phyloP scores from a whole-genome alignment of 2,113 vertebrate genomes.

The Gymnocephalus cernua region DNA sequence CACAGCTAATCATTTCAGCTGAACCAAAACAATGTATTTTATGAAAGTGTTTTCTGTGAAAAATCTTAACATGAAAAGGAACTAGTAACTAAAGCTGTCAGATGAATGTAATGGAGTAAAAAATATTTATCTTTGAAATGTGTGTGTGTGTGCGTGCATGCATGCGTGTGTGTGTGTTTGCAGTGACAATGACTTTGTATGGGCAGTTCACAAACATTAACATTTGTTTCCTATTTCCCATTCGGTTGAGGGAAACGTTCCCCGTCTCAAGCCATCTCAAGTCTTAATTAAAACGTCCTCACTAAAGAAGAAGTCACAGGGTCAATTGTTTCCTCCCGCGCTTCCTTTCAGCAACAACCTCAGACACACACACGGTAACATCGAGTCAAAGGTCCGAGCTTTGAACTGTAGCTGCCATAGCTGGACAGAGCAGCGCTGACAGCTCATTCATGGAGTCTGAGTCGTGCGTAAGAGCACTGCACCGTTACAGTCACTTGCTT shows the following conservation, averaged over 20 bases:
- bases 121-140: too few species aligned
- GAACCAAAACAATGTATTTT: too few species aligned
- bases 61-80: too few species aligned
- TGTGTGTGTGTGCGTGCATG: too few species aligned
- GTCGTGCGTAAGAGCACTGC: background rate
- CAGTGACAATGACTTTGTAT: background rate
- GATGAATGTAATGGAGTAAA: too few species aligned
- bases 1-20: too few species aligned
- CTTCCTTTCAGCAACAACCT: background rate
- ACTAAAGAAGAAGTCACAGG: conserved; percentile 19
- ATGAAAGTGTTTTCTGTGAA: too few species aligned
- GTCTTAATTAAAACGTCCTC: conserved; percentile 38
- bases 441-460: conserved; percentile 46
- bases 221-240: conserved; percentile 41
- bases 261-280: background rate
- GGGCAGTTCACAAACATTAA: background rate
- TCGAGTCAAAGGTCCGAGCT: conserved; percentile 39
- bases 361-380: conserved; percentile 17
- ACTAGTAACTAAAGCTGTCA: too few species aligned
- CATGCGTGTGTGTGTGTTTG: too few species aligned
- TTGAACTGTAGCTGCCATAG: conserved; percentile 20
- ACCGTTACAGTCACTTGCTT: conserved; percentile 49
- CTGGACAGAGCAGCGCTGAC: conserved; percentile 36
- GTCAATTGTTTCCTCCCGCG: conserved; percentile 10
- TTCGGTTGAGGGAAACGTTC: background rate